Conservation (phyloP, 2,888 invertebrate genomes). For the Brachyptera putata region DNA sequence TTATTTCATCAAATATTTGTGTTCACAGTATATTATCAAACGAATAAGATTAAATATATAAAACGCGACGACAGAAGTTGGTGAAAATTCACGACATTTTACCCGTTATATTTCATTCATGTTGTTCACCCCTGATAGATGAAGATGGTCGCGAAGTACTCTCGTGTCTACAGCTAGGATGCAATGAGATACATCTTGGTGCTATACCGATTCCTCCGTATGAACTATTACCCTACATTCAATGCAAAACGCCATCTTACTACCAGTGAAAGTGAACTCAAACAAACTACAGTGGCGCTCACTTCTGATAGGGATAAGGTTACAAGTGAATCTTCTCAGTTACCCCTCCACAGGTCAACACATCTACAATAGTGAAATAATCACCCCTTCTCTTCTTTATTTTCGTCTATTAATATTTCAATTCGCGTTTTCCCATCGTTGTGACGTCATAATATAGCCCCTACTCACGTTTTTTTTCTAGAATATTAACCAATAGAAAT, state of each 20-base stretch:
- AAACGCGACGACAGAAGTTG: no score
- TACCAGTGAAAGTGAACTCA: conserved; percentile 17
- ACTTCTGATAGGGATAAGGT: neutral
- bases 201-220: neutral
- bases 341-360: conserved; percentile 5
- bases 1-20: no score
- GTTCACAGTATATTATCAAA: no score
- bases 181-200: neutral
- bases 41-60: no score
- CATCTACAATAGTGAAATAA: neutral
- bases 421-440: neutral
- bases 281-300: neutral
- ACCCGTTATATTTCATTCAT: no score
- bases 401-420: neutral
- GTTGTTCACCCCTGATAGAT: no score
- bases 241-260: neutral
- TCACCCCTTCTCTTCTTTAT: conserved; percentile 7
- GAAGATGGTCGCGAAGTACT: no score
- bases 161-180: no score
- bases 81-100: no score
- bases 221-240: conserved; percentile 3
- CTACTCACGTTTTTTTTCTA: conserved; percentile 6
- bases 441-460: conserved; percentile 4
- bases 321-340: conserved; percentile 8
- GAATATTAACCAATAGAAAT: neutral